Evolutionary conservation across 1,140 invertebrate genomes (phyloP), one percentile per base, ranked within the genome.

Genomic region (Lanistes nyassanus): DNA sequence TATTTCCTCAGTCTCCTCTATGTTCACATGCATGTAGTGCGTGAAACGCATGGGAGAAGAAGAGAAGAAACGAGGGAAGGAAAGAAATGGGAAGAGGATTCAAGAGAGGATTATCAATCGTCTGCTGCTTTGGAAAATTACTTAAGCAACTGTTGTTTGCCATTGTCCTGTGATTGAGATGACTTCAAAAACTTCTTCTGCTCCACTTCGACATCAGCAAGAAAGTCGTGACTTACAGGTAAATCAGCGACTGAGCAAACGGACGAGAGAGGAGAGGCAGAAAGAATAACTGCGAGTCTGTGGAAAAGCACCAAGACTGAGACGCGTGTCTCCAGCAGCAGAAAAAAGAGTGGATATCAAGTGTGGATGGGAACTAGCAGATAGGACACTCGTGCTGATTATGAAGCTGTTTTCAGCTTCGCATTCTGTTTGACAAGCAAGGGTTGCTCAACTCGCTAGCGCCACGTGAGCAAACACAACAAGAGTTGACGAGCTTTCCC

Each of bases 381-480:
- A 60, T 60, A 60, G 56, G 56, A 60, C 56, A 60, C 56, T 60
- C 56, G n/a, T 47, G 42, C 19, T 47, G 42, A 47, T 47, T 47
- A 47, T 47, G 42, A 47, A 47, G 42, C 56, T 26, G 56, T 31
- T 60, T 60, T 23, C 56, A n/a, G n/a, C 56, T 31, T 60, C 56
- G 9, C 56, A 60, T 31, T 60, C 29, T 31, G 29, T 26, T 60
- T 31, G 56, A 31, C 56, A n/a, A n/a, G 23, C 56, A 9, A n/a
- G n/a, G 56, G 29, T 60, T 60, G 56, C 56, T 60, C 29, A 60
- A 60, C 56, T 23, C 23, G 7, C 56, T 31, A 9, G n/a, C n/a
- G 29, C 56, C 56, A 60, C 56, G 29, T 60, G 56, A 31, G 56
- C 23, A 60, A 60, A 60, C 56, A 60, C 3, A 23, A 11, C 56